Evolutionary conservation across 2,113 vertebrate species (phyloP).

Genomic region (Macaca nemestrina): DNA sequence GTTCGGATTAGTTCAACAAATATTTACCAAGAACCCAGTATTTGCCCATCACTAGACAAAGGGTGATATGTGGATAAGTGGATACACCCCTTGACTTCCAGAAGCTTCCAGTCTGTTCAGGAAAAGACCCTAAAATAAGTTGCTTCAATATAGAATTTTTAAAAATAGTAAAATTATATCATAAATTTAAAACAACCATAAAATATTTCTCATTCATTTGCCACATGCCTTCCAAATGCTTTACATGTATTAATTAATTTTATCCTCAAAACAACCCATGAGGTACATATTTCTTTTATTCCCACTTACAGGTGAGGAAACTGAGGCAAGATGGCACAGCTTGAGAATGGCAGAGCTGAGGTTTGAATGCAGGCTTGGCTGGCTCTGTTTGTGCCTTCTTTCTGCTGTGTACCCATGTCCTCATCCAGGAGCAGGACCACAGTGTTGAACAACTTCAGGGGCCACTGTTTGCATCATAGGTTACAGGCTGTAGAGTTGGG

Average conservation of each 20-base stretch:
- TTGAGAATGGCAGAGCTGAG: not conserved
- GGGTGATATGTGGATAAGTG: not conserved
- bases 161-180: not conserved
- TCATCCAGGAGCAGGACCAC: not conserved
- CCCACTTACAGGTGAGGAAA: not conserved
- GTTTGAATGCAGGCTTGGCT: not conserved
- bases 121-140: not conserved
- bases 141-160: not conserved
- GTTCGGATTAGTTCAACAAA: not conserved
- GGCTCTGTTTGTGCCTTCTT: not conserved
- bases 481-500: not conserved
- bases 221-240: not conserved
- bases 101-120: not conserved
- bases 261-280: not conserved
- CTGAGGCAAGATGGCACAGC: not conserved
- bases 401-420: not conserved
- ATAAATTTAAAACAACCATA: not conserved
- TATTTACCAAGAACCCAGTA: not conserved
- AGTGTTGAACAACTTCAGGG: not conserved
- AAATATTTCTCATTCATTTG: not conserved
- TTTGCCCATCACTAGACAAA: not conserved
- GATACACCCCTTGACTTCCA: not conserved
- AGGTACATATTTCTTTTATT: not conserved
- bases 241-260: not conserved
- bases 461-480: accelerated